phyloP scores from a whole-genome alignment of 2,888 invertebrate species.

The Pediacus dermestoides region DNA sequence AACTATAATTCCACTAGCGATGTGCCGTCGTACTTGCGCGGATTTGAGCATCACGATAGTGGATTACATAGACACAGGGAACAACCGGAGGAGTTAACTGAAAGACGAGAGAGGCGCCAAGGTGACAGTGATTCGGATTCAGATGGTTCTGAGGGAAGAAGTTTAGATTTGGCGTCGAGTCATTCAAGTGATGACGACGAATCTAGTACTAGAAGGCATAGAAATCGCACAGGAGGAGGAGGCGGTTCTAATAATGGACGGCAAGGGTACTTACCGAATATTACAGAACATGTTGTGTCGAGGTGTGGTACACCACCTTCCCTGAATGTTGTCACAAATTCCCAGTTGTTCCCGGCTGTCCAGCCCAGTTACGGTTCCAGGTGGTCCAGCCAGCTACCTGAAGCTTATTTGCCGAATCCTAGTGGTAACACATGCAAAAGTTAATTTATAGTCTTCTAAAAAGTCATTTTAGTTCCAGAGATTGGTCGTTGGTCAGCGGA shows the following conservation, averaged over 20 bases:
- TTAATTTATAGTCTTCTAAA: conserved; percentile 6
- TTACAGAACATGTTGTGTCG: conserved; percentile 52
- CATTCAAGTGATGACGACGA: conserved; percentile 92
- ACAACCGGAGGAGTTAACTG: conserved; percentile 43
- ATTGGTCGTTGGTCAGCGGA: conserved; percentile 74
- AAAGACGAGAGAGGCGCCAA: conserved; percentile 43
- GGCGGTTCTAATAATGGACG: conserved; percentile 19
- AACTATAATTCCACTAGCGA: conserved; percentile 82
- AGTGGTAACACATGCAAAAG: conserved; percentile 41
- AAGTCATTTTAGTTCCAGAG: conserved; percentile 42
- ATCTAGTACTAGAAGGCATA: conserved; percentile 52
- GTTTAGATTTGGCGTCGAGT: conserved; percentile 88
- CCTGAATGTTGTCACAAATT: conserved; percentile 61
- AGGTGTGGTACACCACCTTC: conserved; percentile 58
- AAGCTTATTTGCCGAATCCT: conserved; percentile 58
- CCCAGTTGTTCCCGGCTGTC: conserved; percentile 66
- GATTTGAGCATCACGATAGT: conserved; percentile 60
- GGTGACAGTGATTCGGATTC: conserved; percentile 70
- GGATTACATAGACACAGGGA: conserved; percentile 56
- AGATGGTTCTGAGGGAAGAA: conserved; percentile 72
- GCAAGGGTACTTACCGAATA: conserved; percentile 61
- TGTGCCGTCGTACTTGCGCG: conserved; percentile 68
- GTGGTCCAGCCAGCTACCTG: conserved; percentile 67
- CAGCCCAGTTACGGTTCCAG: conserved; percentile 57
- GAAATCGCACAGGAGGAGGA: conserved; percentile 15